These are phyloP conservation scores for Ptychoptera contaminata DNA, from an alignment of 2,888 invertebrate genomes.

Conservation along the genomic window DNA sequence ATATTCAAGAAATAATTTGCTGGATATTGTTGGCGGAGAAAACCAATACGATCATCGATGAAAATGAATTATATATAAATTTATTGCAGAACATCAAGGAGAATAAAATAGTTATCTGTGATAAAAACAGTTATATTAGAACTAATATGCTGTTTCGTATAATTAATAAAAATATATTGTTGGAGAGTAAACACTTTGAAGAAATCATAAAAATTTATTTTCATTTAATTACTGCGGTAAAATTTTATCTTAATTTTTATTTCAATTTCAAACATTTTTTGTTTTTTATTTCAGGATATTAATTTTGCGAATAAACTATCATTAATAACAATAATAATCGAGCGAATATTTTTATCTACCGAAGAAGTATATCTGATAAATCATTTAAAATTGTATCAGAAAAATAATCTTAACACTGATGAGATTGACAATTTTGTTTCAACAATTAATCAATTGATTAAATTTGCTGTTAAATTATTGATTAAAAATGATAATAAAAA, in stretches of 20 bases:
- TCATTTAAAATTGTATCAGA: conserved; percentile 32
- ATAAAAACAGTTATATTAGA: conserved; percentile 20
- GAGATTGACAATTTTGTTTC: conserved; percentile 1
- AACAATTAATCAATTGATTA: too few relatives aligned
- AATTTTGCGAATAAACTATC: conserved; percentile 29
- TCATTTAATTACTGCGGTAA: conserved; percentile 2
- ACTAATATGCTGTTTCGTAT: conserved; percentile 25
- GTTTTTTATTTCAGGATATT: conserved; percentile 18
- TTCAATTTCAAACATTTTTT: not conserved
- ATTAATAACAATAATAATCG: conserved; percentile 27
- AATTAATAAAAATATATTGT: conserved; percentile 26
- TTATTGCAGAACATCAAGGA: conserved; percentile 9
- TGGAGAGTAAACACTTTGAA: conserved; percentile 26
- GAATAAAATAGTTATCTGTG: conserved; percentile 20
- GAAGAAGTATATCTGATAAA: conserved; percentile 32
- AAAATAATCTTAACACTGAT: conserved; percentile 17
- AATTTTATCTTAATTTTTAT: not conserved
- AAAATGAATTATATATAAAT: conserved; percentile 2
- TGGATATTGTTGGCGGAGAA: not conserved
- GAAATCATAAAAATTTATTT: conserved; percentile 5
- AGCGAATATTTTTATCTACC: conserved; percentile 29
- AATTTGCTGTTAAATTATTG: too few relatives aligned
- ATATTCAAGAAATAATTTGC: not conserved
- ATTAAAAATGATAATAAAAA: too few relatives aligned
- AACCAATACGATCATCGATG: conserved; percentile 1